Percentiles rank a stretch among this genome's conserved stretches.
phyloP scores from a whole-genome alignment of 2,888 invertebrate genomes.

The Coenonympha glycerion region DNA sequence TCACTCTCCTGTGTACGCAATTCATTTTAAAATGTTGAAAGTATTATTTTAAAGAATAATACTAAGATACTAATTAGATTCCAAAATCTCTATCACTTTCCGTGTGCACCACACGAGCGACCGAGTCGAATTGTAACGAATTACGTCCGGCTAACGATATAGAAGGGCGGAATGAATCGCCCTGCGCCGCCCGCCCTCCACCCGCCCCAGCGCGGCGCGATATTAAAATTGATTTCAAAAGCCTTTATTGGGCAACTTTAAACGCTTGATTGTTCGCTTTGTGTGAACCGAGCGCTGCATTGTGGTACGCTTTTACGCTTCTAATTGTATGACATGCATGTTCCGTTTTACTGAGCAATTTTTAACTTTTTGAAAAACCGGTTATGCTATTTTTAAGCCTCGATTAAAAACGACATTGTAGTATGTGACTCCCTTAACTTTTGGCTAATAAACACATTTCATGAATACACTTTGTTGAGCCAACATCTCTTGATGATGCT shows the following conservation, averaged over 20 bases:
- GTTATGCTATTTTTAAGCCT: no score
- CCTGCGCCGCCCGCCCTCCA: constrained; percentile 22
- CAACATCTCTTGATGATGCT: no score
- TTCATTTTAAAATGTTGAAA: no score
- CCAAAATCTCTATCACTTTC: constrained; percentile 9
- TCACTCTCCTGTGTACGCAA: no score
- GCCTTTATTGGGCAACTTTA: constrained; percentile 33
- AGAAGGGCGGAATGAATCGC: constrained; percentile 30
- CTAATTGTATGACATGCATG: constrained; percentile 12
- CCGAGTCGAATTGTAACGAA: constrained; percentile 27
- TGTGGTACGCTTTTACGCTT: constrained; percentile 16
- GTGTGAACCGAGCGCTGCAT: constrained; percentile 11
- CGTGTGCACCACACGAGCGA: constrained; percentile 9
- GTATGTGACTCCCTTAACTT: no score
- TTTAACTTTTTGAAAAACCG: no score
- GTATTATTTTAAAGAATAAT: no score
- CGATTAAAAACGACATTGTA: no score
- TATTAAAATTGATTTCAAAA: constrained; percentile 38
- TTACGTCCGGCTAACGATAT: constrained; percentile 28
- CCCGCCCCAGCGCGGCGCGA: no score
- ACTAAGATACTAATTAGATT: no score
- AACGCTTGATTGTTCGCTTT: constrained; percentile 32
- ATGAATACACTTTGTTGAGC: no score
- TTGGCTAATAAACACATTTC: no score
- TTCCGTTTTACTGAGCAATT: neutral